Evolutionary conservation across 2,113 vertebrate species (phyloP), one percentile per base, ranked within the genome.

Genomic region (Saimiri boliviensis): DNA sequence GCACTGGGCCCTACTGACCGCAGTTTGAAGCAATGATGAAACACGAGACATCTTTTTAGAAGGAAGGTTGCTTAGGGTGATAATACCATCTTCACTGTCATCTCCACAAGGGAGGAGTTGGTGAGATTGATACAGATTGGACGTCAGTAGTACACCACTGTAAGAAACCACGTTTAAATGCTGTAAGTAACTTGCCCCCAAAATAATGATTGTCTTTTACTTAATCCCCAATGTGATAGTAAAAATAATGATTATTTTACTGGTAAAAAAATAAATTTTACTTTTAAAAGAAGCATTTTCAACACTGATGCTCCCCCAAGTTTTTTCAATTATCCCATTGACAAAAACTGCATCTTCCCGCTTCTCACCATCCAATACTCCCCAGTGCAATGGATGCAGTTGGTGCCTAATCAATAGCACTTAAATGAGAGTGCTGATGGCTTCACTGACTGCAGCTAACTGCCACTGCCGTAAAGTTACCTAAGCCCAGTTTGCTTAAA

Each of bases 361-460:
- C 12, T 35, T 19, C 32, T 32, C 45, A 45, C 21, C 8, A n/a
- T 37, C 10, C 12, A 82, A 9, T 56, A 12, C 11, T 82, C 6
- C 6, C 54, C 52, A 56, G 49, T 25, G 52, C 13, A 25, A 5
- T 25, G 12, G 3, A 82, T n/a, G 23, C 21, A 27, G 35, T 7
- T 4, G 0, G n/a, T 14, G n/a, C 35, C 54, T 0, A 2, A 10
- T 56, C 21, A 25, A 27, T 17, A 40, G 52, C n/a, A 25, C 21
- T 82, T 56, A 6, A 17, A 37, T 58, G 21, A 25, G 7, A 8
- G 37, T 40, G 20, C 80, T 14, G 14, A 58, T 8, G 21, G 21
- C n/a, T 82, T 37, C 3, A 82, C 21, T 11, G 37, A 16, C 63
- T 23, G 47, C 49, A 52, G 49, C 20, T 21, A 12, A 6, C 23